A percentile compares a stretch with the other conserved stretches of the same genome.
These are phyloP conservation scores for Apamea sordens DNA, from an alignment of 2,888 invertebrate genomes.

Conservation along the genomic window DNA sequence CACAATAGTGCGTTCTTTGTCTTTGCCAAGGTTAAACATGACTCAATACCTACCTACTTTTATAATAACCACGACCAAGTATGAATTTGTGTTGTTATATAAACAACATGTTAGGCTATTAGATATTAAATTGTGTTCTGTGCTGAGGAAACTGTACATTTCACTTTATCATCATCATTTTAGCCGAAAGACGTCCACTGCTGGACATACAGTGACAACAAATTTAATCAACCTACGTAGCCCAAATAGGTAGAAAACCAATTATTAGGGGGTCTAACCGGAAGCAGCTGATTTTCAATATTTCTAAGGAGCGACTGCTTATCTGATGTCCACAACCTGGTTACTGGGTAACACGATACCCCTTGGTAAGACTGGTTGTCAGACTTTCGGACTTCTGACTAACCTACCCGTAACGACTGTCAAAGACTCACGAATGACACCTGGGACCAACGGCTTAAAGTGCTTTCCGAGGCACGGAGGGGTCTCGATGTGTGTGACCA, in stretches of 20 bases:
- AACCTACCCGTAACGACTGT: background rate
- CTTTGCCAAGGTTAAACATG: conserved; percentile 84
- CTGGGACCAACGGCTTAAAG: background rate
- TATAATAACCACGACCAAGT: conserved; percentile 57
- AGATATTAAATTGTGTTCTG: conserved; percentile 24
- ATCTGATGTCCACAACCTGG: too few relatives aligned
- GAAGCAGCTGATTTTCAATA: background rate
- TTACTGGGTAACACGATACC: background rate
- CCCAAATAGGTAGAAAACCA: background rate
- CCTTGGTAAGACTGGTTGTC: background rate
- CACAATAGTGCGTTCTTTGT: conserved; percentile 84
- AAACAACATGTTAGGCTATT: conserved; percentile 48
- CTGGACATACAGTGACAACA: too few relatives aligned
- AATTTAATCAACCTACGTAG: background rate
- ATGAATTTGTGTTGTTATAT: conserved; percentile 51
- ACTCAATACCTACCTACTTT: conserved; percentile 68
- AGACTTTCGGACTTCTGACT: background rate
- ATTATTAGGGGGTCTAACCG: background rate
- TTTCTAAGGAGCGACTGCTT: background rate
- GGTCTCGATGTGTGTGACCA: too few relatives aligned
- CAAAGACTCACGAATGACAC: background rate
- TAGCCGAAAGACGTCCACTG: background rate
- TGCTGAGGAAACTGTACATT: conserved; percentile 18
- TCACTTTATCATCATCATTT: background rate
- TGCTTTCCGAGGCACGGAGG: background rate